A percentile compares a stretch with the other conserved stretches of the same genome.
These are phyloP conservation scores for Thereva nobilitata DNA, from an alignment of 2,888 invertebrate genomes.

Conservation along the genomic window DNA sequence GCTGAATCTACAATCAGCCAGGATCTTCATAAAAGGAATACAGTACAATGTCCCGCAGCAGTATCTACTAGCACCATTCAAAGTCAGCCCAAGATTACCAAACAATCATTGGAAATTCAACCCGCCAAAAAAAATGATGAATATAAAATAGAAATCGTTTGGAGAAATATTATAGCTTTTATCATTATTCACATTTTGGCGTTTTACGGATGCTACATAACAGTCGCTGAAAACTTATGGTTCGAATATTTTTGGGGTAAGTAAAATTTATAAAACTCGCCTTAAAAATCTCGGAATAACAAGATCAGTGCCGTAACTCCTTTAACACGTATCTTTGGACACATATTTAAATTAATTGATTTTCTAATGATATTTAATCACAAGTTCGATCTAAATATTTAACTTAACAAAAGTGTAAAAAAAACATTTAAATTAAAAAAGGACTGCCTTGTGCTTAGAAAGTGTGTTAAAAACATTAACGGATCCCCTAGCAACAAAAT, in stretches of 20 bases:
- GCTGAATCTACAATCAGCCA: slow-evolving; percentile 57
- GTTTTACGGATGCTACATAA: slow-evolving; percentile 65
- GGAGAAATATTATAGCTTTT: slow-evolving; percentile 78
- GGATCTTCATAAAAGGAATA: slow-evolving; percentile 50
- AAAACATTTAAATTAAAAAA: no score
- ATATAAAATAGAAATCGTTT: slow-evolving; percentile 71
- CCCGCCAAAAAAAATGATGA: slow-evolving; percentile 18
- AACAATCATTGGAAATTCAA: slow-evolving; percentile 29
- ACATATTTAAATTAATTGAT: neutral
- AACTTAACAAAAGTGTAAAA: no score
- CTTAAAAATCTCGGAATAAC: neutral
- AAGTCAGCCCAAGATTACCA: slow-evolving; percentile 14
- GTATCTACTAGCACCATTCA: no score
- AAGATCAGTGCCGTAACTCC: neutral
- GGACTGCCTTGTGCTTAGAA: no score
- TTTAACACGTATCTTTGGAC: neutral
- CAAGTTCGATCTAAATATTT: no score
- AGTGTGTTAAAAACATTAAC: no score
- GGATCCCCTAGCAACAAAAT: no score
- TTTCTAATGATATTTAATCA: no score
- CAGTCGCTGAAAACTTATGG: slow-evolving; percentile 53
- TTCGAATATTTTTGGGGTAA: slow-evolving; percentile 59
- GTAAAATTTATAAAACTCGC: slow-evolving; percentile 46
- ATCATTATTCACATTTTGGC: slow-evolving; percentile 69
- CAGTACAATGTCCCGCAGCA: slow-evolving; percentile 3